These are phyloP conservation scores for Caracal caracal DNA, from an alignment of 2,113 vertebrate genomes.

Conservation along the genomic window DNA sequence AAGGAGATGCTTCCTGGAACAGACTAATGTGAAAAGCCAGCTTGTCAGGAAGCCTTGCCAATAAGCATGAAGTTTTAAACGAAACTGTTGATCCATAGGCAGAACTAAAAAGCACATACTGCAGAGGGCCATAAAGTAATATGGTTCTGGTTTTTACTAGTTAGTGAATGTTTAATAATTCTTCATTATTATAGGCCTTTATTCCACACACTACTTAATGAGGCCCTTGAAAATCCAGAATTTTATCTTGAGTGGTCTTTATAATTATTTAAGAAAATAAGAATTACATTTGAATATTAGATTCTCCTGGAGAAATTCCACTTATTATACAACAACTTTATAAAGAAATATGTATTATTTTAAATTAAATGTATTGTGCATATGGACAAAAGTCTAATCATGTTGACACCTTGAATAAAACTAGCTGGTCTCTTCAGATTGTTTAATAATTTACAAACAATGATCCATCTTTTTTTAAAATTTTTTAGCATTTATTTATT, in stretches of 20 bases:
- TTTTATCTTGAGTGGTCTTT: not conserved
- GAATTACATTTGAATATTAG: not conserved
- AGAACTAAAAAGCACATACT: not conserved
- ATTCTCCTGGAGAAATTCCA: not conserved
- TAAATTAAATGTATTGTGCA: not conserved
- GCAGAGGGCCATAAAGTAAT: not conserved
- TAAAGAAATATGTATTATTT: not conserved
- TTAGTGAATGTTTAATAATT: not conserved
- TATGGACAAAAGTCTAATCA: not conserved
- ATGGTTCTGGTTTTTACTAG: not conserved
- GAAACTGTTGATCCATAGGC: conserved; percentile 39
- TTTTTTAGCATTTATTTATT: no score
- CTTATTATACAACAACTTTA: not conserved
- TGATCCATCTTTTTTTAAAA: not conserved
- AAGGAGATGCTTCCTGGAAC: not conserved
- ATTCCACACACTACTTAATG: conserved; percentile 4
- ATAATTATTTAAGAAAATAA: conserved; percentile 25
- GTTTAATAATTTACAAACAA: not conserved
- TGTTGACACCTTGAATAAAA: not conserved
- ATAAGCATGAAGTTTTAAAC: conserved; percentile 49
- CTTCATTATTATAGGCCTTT: not conserved
- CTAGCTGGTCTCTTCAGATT: not conserved
- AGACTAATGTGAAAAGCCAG: conserved; percentile 1
- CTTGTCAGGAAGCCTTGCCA: conserved; percentile 35
- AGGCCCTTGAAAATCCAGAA: conserved; percentile 18